A percentile compares a stretch with the other conserved stretches of the same genome.
These are phyloP conservation scores for Crotalus tigris DNA, from an alignment of 2,113 vertebrate genomes.

Conservation along the genomic window DNA sequence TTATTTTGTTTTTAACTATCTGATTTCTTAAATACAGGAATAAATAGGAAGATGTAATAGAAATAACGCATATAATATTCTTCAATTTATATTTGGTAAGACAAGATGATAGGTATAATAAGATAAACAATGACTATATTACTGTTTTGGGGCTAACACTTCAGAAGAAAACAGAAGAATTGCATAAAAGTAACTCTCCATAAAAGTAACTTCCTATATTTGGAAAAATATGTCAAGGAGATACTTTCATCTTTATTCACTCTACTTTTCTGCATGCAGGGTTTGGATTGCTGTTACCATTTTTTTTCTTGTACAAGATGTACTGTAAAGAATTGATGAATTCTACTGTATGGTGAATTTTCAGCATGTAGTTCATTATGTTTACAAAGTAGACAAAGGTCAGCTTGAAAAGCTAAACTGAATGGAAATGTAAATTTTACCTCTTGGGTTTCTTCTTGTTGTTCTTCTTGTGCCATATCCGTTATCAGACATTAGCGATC, in stretches of 20 bases:
- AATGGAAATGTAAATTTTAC: background rate
- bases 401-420: background rate
- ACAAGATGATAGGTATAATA: background rate
- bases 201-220: background rate
- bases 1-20: background rate
- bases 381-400: background rate
- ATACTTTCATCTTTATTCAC: background rate
- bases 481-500: no score
- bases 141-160: background rate
- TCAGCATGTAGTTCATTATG: background rate
- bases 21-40: background rate
- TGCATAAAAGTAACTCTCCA: background rate
- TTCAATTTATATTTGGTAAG: background rate
- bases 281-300: background rate
- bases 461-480: no score
- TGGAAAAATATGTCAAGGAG: background rate
- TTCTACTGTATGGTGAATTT: background rate
- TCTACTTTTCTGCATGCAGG: background rate
- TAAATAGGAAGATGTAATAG: background rate
- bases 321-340: background rate
- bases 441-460: background rate
- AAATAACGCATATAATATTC: background rate
- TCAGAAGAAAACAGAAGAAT: background rate
- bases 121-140: background rate
- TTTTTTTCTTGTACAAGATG: background rate